Conservation (phyloP, 2,797 vertebrate species). For the Balearica regulorum region DNA sequence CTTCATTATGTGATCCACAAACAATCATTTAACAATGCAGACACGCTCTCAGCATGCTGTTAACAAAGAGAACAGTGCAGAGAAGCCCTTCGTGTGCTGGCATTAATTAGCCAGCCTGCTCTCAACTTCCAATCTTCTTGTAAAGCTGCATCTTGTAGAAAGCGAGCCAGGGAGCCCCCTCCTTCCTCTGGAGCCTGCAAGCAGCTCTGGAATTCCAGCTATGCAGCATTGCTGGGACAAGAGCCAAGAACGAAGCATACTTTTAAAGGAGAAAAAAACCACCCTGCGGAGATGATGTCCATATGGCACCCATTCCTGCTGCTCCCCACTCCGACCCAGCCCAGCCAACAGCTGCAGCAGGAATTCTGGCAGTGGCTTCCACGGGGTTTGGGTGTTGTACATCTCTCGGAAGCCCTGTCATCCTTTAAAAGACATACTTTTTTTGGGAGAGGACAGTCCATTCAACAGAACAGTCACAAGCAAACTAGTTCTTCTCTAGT, state of each 20-base stretch:
- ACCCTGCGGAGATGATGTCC: neutral
- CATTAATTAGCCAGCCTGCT: constrained; percentile 28
- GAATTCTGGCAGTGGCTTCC: neutral
- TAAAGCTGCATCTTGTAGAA: neutral
- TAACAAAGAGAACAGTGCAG: constrained; percentile 13
- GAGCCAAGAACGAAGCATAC: constrained; percentile 54
- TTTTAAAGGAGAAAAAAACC: neutral
- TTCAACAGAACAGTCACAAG: neutral
- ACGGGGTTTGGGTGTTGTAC: neutral
- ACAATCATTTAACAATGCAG: neutral
- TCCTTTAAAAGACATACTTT: neutral
- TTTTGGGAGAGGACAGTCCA: neutral
- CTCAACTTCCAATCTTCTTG: neutral
- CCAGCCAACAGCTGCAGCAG: neutral
- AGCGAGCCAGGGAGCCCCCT: constrained; percentile 17
- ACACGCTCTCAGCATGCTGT: constrained; percentile 8
- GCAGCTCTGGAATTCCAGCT: constrained; percentile 81
- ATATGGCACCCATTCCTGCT: neutral
- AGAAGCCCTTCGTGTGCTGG: neutral
- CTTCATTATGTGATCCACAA: neutral
- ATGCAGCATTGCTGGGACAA: constrained; percentile 73
- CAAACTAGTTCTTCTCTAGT: neutral
- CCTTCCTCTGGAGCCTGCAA: constrained; percentile 55
- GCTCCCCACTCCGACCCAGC: neutral
- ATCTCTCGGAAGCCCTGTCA: neutral